Conservation (phyloP, 2,113 vertebrate genomes). For the Morone chrysops region DNA sequence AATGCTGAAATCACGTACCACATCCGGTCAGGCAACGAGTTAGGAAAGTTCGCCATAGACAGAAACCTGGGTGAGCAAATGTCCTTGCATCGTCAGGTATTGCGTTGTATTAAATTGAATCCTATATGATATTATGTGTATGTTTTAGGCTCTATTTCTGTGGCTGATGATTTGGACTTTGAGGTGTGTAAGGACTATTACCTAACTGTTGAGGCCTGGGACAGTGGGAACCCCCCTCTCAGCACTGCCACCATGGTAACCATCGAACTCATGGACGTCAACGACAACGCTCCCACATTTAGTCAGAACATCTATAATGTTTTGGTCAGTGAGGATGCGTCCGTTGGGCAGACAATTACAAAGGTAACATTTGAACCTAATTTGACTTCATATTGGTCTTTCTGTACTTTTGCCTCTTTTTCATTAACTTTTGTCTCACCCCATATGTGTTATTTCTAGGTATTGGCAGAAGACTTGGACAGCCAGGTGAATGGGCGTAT, state of each 20-base stretch:
- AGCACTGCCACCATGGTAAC: slow-evolving; percentile 91
- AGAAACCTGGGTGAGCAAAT: slow-evolving; percentile 84
- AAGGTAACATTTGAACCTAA: slow-evolving; percentile 80
- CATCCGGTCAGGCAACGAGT: slow-evolving; percentile 93
- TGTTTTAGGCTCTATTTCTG: slow-evolving; percentile 88
- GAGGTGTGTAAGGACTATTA: slow-evolving; percentile 94
- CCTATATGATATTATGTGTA: slow-evolving; percentile 58
- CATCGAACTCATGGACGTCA: slow-evolving; percentile 94
- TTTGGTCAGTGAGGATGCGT: slow-evolving; percentile 92
- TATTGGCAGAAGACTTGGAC: slow-evolving; percentile 94
- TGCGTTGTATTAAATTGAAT: neutral
- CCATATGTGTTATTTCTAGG: slow-evolving; percentile 73
- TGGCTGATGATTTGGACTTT: slow-evolving; percentile 92
- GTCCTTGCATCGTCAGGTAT: neutral
- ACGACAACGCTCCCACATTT: slow-evolving; percentile 94
- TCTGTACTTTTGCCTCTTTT: neutral
- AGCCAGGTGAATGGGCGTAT: slow-evolving; percentile 94
- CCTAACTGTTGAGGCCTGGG: slow-evolving; percentile 94
- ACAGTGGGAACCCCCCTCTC: slow-evolving; percentile 92
- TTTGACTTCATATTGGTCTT: neutral
- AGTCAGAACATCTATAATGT: slow-evolving; percentile 92
- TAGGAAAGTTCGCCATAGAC: slow-evolving; percentile 91
- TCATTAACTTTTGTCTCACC: neutral
- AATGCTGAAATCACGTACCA: slow-evolving; percentile 94
- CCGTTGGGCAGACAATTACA: slow-evolving; percentile 89